Evolutionary conservation across 2,797 vertebrate species (phyloP).

Genomic region (Lithobates sylvaticus): DNA sequence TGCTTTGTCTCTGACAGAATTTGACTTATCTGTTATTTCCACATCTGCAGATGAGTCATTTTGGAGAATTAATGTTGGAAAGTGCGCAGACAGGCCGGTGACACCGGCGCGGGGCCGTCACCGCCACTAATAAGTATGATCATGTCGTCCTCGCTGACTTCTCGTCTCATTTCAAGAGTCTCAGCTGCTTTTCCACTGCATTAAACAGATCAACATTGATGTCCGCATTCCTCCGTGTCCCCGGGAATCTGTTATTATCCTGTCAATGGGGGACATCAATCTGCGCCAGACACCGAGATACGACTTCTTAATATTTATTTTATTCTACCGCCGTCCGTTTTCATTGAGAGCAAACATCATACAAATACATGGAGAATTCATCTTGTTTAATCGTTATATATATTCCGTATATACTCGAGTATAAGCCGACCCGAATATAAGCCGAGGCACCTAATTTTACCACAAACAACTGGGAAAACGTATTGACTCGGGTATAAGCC

Average conservation of each 20-base stretch:
- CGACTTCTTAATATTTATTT: not conserved
- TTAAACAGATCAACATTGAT: constrained; percentile 35
- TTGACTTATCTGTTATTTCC: constrained; percentile 25
- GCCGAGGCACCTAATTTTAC: too few relatives aligned
- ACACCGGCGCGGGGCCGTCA: constrained; percentile 11
- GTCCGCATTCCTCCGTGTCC: not conserved
- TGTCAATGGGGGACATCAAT: constrained; percentile 18
- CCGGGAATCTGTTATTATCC: constrained; percentile 26
- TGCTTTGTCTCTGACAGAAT: constrained; percentile 7
- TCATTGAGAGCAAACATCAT: not conserved
- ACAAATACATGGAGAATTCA: too few relatives aligned
- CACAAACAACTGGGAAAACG: too few relatives aligned
- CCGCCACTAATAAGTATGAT: constrained; percentile 39
- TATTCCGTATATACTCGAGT: too few relatives aligned
- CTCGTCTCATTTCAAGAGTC: constrained; percentile 19
- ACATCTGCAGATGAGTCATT: constrained; percentile 21
- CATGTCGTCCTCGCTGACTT: constrained; percentile 24
- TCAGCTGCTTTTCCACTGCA: constrained; percentile 43
- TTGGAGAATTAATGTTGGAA: not conserved
- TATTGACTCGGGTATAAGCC: too few relatives aligned
- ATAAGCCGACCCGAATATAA: too few relatives aligned
- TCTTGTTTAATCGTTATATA: too few relatives aligned
- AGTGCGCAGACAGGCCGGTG: not conserved
- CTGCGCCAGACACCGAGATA: not conserved
- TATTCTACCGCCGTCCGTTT: not conserved